Conservation (phyloP, 92 coral and sea anemone genomes). For the Bergia sp. region DNA sequence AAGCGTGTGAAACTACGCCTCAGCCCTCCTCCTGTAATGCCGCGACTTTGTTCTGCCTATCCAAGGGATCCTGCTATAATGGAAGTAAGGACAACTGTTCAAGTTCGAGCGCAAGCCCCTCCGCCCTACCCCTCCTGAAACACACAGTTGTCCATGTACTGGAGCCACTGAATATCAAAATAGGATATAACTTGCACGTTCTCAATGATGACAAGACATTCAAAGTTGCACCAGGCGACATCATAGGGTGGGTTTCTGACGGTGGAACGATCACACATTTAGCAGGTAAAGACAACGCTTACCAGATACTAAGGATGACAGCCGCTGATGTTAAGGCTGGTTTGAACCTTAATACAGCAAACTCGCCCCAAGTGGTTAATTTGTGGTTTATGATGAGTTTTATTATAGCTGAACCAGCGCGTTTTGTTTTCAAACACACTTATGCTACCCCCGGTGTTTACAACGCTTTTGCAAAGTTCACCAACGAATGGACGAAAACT, state of each 20-base stretch:
- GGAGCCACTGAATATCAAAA: constrained; percentile 50
- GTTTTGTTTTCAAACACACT: constrained; percentile 47
- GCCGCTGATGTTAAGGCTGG: constrained; percentile 31
- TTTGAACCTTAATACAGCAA: constrained; percentile 47
- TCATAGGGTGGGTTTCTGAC: constrained; percentile 75
- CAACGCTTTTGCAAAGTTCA: constrained; percentile 54
- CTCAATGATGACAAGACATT: constrained; percentile 59
- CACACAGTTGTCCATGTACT: constrained; percentile 51
- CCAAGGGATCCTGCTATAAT: constrained; percentile 56
- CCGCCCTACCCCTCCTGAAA: constrained; percentile 37
- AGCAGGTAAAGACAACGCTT: constrained; percentile 42
- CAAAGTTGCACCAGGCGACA: constrained; percentile 71
- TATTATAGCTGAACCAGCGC: constrained; percentile 68
- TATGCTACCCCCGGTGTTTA: constrained; percentile 52
- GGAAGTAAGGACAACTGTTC: constrained; percentile 45
- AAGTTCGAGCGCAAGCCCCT: constrained; percentile 16
- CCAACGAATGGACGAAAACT: constrained; percentile 32
- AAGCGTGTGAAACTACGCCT: background rate
- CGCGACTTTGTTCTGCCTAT: constrained; percentile 59
- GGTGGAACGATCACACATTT: constrained; percentile 67
- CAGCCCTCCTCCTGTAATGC: constrained; percentile 50
- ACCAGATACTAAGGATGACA: constrained; percentile 41
- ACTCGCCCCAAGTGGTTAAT: constrained; percentile 19
- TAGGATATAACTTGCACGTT: constrained; percentile 74
- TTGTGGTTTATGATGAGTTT: constrained; percentile 60